Evolutionary conservation across 2,888 invertebrate genomes (phyloP).

Genomic region (Brachynemurus nebulosus): DNA sequence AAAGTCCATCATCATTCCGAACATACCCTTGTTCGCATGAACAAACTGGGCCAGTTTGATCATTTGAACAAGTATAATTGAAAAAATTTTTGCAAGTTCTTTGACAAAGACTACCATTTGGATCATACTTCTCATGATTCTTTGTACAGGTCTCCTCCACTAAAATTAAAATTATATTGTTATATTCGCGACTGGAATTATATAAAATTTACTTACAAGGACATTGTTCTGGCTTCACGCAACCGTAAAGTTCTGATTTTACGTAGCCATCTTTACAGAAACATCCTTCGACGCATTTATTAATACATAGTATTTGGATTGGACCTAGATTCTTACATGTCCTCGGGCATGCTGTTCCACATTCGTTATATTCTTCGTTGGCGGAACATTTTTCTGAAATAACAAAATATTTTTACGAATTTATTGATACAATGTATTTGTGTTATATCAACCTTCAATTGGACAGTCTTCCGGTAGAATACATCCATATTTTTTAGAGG

Average conservation of each 20-base stretch:
- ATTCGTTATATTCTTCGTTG: background rate
- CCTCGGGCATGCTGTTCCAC: constrained; percentile 2
- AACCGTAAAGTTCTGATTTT: background rate
- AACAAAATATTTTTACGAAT: background rate
- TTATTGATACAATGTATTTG: background rate
- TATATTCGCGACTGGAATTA: background rate
- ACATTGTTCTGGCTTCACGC: background rate
- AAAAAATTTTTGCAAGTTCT: background rate
- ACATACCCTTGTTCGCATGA: background rate
- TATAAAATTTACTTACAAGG: background rate
- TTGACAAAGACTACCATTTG: background rate
- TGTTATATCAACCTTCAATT: too few relatives aligned
- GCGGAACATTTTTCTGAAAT: background rate
- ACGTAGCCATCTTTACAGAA: background rate
- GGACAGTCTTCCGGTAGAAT: background rate
- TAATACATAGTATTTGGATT: background rate
- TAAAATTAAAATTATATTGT: background rate
- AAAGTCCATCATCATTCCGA: background rate
- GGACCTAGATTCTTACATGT: background rate
- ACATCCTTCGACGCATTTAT: background rate
- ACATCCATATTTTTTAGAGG: too few relatives aligned
- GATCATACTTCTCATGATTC: background rate
- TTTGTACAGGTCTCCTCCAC: background rate
- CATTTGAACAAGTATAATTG: background rate
- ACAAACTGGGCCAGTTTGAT: background rate